Evolutionary conservation across 2,113 vertebrate genomes (phyloP).

Genomic region (Tor tambroides): DNA sequence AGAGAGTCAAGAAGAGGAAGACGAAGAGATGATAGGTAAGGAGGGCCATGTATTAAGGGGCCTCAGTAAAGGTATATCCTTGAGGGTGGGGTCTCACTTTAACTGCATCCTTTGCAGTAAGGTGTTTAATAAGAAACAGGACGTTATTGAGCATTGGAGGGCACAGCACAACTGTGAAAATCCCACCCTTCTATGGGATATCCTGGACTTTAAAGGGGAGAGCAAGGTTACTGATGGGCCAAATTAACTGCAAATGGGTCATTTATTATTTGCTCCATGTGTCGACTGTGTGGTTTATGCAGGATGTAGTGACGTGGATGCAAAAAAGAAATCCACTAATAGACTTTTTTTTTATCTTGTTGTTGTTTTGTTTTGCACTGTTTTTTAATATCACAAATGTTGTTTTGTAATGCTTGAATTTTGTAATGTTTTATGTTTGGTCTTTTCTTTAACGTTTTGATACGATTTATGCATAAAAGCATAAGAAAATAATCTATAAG

Average conservation of each 20-base stretch:
- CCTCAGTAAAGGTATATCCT: constrained; percentile 48
- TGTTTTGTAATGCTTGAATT: constrained; percentile 37
- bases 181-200: constrained; percentile 80
- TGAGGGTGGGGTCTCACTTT: constrained; percentile 70
- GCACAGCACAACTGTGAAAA: constrained; percentile 86
- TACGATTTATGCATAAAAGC: neutral
- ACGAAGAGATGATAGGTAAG: constrained; percentile 51
- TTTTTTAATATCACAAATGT: constrained; percentile 33
- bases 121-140: constrained; percentile 76
- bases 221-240: constrained; percentile 66
- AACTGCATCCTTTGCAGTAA: constrained; percentile 87
- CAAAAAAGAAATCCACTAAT: constrained; percentile 8
- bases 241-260: constrained; percentile 53
- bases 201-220: constrained; percentile 71
- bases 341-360: constrained; percentile 20
- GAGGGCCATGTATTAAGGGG: constrained; percentile 21
- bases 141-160: constrained; percentile 85
- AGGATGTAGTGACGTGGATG: neutral
- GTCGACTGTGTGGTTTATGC: neutral
- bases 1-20: constrained; percentile 12
- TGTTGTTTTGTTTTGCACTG: constrained; percentile 64
- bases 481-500: neutral
- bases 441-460: neutral
- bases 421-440: neutral
- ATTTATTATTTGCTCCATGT: neutral